Percentiles rank a stretch among this genome's conserved stretches.
Conservation (phyloP, 2,113 vertebrate species). For the Gymnorhina tibicen region DNA sequence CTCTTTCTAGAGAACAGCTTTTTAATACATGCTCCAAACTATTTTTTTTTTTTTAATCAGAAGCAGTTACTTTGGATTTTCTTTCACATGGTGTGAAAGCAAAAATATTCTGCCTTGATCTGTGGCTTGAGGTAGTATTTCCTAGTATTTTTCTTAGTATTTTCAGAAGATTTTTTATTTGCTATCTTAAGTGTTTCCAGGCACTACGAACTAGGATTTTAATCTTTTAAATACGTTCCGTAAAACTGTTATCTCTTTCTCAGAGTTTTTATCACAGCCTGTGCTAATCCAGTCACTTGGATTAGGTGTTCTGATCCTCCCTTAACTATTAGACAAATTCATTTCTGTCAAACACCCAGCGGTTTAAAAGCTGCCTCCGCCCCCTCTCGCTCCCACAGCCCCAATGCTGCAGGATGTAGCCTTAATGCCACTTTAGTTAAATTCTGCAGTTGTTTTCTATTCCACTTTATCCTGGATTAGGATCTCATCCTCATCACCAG, state of each 20-base stretch:
- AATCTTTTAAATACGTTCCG: neutral
- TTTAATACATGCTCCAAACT: neutral
- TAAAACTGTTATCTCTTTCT: neutral
- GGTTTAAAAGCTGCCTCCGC: neutral
- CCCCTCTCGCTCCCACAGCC: neutral
- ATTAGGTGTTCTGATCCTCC: constrained; percentile 21
- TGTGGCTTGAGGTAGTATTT: neutral
- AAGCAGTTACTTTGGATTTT: neutral
- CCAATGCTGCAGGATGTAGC: neutral
- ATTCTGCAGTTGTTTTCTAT: constrained; percentile 9
- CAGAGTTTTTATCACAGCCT: neutral
- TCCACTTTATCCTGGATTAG: constrained; percentile 22
- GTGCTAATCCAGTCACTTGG: neutral
- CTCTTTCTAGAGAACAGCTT: neutral
- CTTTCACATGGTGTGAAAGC: neutral
- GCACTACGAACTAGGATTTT: neutral
- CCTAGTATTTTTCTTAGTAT: neutral
- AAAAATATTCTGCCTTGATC: neutral
- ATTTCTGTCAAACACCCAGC: constrained; percentile 33
- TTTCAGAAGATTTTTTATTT: neutral
- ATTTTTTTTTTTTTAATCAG: neutral
- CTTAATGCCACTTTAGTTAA: constrained; percentile 18
- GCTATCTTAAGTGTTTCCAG: neutral
- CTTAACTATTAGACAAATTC: neutral
- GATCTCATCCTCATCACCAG: neutral